Conservation (phyloP, 2,113 vertebrate genomes). For the Mastomys natalensis region DNA sequence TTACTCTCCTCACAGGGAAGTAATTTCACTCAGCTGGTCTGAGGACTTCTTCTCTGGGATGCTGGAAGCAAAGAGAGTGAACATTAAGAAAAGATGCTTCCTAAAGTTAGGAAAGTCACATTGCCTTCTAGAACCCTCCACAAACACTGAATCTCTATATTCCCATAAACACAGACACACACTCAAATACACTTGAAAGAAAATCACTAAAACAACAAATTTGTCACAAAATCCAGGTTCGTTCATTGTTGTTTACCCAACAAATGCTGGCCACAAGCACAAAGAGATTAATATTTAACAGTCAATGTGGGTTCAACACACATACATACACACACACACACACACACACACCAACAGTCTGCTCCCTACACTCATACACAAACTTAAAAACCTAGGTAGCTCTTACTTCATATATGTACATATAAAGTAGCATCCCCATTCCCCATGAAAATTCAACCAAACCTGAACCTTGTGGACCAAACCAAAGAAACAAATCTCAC, state of each 20-base stretch:
- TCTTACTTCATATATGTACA: not conserved
- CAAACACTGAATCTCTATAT: not conserved
- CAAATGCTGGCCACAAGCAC: not conserved
- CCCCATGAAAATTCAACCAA: not conserved
- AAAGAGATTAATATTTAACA: slow-evolving; percentile 7
- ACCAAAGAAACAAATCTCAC: not conserved
- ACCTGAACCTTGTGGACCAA: not conserved
- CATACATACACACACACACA: not conserved
- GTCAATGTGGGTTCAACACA: not conserved
- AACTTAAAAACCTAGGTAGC: not conserved
- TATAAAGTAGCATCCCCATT: not conserved
- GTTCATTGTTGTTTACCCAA: not conserved
- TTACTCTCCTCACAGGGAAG: not conserved
- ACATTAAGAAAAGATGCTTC: not conserved
- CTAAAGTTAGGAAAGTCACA: slow-evolving; percentile 8
- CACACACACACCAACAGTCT: not conserved
- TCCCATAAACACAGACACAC: not conserved
- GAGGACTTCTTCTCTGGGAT: not conserved
- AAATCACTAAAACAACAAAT: not conserved
- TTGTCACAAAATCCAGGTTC: slow-evolving; percentile 13
- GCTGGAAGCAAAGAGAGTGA: not conserved
- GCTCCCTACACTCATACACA: not conserved
- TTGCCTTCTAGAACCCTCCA: not conserved
- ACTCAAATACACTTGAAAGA: not conserved
- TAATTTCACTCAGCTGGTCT: slow-evolving; percentile 29